Evolutionary conservation across 1,140 invertebrate species (phyloP).

Genomic region (Coelopa frigida): DNA sequence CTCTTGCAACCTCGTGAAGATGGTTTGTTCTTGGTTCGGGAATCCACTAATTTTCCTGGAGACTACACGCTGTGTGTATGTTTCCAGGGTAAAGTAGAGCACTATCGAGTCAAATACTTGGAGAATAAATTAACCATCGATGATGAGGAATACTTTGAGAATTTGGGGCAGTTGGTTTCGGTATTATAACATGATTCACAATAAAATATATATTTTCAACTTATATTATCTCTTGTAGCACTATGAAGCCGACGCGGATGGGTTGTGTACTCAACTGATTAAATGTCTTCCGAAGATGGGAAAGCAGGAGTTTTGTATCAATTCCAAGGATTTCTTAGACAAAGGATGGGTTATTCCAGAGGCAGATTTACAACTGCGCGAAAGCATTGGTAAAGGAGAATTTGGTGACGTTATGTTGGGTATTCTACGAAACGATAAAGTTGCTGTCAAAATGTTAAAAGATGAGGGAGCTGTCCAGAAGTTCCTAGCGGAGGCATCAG

Average conservation of each 20-base stretch:
- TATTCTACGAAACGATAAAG: slow-evolving; percentile 77
- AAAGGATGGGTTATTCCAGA: slow-evolving; percentile 88
- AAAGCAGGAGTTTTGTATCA: slow-evolving; percentile 49
- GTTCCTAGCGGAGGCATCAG: slow-evolving; percentile 87
- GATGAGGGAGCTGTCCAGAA: slow-evolving; percentile 91
- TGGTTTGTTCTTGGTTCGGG: slow-evolving; percentile 93
- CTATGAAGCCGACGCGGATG: slow-evolving; percentile 96
- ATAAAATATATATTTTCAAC: no score
- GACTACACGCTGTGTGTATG: slow-evolving; percentile 98
- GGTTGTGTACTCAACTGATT: slow-evolving; percentile 87
- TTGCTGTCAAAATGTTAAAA: slow-evolving; percentile 97
- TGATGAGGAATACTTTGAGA: slow-evolving; percentile 97
- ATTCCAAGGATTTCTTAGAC: slow-evolving; percentile 62
- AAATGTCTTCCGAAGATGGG: slow-evolving; percentile 74
- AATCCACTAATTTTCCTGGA: slow-evolving; percentile 97
- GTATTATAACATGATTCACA: no score
- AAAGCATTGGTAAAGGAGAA: slow-evolving; percentile 96
- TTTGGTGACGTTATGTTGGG: slow-evolving; percentile 97
- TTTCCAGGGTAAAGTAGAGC: slow-evolving; percentile 83
- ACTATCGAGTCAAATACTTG: slow-evolving; percentile 79
- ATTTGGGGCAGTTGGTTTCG: slow-evolving; percentile 88
- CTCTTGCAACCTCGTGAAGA: slow-evolving; percentile 74
- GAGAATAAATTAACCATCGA: slow-evolving; percentile 83
- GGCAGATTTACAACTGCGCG: slow-evolving; percentile 73
- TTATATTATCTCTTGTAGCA: no score